Evolutionary conservation across 53 echinoderm and acorn worm species (phyloP).

Genomic region (Arbacia lixula): DNA sequence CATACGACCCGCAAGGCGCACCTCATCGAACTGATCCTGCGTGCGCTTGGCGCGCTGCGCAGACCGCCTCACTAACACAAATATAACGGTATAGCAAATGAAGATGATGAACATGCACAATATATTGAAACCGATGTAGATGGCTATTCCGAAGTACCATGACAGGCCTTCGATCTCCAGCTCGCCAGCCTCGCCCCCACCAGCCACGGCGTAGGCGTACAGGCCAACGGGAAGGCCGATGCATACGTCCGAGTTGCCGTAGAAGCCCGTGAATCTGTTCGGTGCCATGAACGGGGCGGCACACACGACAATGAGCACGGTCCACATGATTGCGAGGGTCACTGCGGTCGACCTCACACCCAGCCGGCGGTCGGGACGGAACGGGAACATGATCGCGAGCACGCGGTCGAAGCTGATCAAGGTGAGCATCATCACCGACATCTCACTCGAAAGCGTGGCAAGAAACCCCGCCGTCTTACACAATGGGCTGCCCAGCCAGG

Average conservation of each 20-base stretch:
- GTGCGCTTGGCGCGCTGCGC: neutral
- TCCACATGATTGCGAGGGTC: slow-evolving; percentile 27
- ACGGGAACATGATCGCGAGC: slow-evolving; percentile 36
- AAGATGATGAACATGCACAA: slow-evolving; percentile 22
- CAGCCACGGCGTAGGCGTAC: slow-evolving; percentile 19
- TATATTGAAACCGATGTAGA: slow-evolving; percentile 35
- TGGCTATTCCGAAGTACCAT: slow-evolving; percentile 41
- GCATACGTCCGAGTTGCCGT: slow-evolving; percentile 62
- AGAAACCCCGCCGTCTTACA: slow-evolving; percentile 19
- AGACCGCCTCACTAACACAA: neutral
- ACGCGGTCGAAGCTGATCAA: slow-evolving; percentile 37
- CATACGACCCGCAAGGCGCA: neutral
- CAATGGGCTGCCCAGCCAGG: slow-evolving; percentile 16
- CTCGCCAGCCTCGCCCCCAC: slow-evolving; percentile 27
- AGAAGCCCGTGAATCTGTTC: slow-evolving; percentile 33
- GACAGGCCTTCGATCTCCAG: slow-evolving; percentile 22
- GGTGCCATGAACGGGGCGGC: slow-evolving; percentile 42
- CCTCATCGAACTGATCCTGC: neutral
- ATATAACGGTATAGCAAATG: slow-evolving; percentile 41
- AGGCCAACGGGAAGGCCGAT: slow-evolving; percentile 60
- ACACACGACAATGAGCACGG: slow-evolving; percentile 18
- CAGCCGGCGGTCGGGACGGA: neutral
- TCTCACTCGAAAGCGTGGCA: slow-evolving; percentile 28
- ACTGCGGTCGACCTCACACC: neutral
- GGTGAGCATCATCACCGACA: slow-evolving; percentile 37